Conservation (phyloP, 2,113 vertebrate genomes). For the Geococcyx californianus region DNA sequence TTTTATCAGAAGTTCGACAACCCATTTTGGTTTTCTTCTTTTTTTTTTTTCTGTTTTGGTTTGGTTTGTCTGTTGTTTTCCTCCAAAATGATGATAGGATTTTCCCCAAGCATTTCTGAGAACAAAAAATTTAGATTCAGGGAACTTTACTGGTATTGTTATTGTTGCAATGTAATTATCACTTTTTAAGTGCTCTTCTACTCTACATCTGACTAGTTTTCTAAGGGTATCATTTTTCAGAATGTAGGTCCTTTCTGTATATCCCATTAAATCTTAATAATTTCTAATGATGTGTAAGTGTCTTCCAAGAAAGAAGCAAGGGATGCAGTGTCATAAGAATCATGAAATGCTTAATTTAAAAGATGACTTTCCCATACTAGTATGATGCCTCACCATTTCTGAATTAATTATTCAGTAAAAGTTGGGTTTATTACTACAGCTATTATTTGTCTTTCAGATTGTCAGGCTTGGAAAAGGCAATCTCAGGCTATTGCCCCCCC, state of each 20-base stretch:
- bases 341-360: background rate
- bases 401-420: background rate
- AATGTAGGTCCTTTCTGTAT: background rate
- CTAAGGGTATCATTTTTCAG: background rate
- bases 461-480: background rate
- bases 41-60: background rate
- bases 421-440: background rate
- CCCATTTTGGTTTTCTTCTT: background rate
- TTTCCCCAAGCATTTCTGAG: background rate
- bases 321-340: background rate
- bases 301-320: background rate
- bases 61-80: background rate
- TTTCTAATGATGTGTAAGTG: background rate
- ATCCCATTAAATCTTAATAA: background rate
- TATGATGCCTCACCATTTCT: background rate
- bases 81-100: background rate
- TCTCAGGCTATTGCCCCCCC: background rate
- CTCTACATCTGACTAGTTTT: background rate
- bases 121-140: background rate
- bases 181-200: background rate
- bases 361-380: fast-evolving
- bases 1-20: background rate
- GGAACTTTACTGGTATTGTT: background rate
- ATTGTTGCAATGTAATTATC: background rate
- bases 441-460: background rate